Evolutionary conservation across 2,888 invertebrate species (phyloP).

Genomic region (Macrosiphum euphorbiae): DNA sequence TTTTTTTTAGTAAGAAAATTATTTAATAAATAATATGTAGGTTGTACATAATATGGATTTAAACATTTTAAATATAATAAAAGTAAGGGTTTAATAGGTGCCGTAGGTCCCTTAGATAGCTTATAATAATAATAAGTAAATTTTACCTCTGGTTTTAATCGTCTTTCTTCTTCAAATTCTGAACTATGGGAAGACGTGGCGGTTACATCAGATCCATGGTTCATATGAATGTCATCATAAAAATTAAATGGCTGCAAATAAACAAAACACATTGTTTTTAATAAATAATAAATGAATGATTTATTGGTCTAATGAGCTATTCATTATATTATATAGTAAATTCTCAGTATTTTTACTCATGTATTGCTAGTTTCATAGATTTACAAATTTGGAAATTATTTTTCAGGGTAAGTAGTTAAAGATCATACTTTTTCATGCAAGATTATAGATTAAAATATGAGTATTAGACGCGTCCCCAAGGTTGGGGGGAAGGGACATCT

Average conservation of each 20-base stretch:
- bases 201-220: constrained; percentile 68
- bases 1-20: neutral
- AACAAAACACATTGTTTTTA: neutral
- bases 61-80: neutral
- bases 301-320: neutral
- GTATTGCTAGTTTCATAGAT: neutral
- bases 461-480: no score
- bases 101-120: neutral
- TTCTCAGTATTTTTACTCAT: neutral
- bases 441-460: neutral
- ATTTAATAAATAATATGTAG: neutral
- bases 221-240: constrained; percentile 65
- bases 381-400: neutral
- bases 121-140: neutral
- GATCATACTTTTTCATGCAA: neutral
- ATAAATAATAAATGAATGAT: neutral
- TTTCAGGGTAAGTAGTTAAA: neutral
- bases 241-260: constrained; percentile 67
- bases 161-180: constrained; percentile 55
- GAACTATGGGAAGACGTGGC: constrained; percentile 60
- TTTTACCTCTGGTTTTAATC: constrained; percentile 60
- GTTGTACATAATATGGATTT: neutral
- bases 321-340: neutral
- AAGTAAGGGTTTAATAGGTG: neutral
- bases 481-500: no score